Base-by-base conservation (phyloP, 2,888 invertebrate species). In the Hyalella azteca region DNA sequence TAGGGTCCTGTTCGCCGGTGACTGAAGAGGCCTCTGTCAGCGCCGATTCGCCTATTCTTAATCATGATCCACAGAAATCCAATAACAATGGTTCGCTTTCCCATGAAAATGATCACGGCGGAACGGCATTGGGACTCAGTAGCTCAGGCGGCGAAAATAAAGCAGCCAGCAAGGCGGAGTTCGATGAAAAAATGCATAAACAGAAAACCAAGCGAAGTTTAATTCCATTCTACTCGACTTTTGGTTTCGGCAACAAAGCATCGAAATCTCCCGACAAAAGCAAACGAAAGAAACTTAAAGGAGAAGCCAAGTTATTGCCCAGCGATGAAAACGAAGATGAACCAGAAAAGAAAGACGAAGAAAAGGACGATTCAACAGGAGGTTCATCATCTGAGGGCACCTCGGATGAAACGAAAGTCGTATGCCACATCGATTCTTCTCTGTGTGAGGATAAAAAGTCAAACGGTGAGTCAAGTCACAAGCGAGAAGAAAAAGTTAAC, bases 221-320 rank as follows among this genome's bases (percentile, higher is more conserved):
- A 22, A 73, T 73, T 73, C 73, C 73, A 22, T 73, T 73, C 36
- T 75, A 75, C 45, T 41, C 75, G 19, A 40, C 40, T 75, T 75
- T 75, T 45, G 45, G n/a, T 22, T 75, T 75, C 29, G 45, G 41
- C 4, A 75, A 75, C 45, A 40, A 45, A 19, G 66, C 36, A 22
- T 32, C 66, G 3, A 66, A 66, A 36, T 66, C 66, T 15, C 32
- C 32, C 15, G 76, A 48, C 22, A 49, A 49, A 29, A n/a, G 41
- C 11, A 76, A 49, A 13, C 45, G 32, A 76, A 76, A 76, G 22
- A 45, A 48, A 9, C 22, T 48, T 11, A 49, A 45, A 41, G 29
- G 13, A 22, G 45, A 45, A 29, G 26, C 32, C 26, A 45, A 45
- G 29, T 15, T 32, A 36, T 11, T 45, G 26, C 7, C 22, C 3